phyloP scores from a whole-genome alignment of 2,113 vertebrate genomes.

The Lepisosteus osseus region DNA sequence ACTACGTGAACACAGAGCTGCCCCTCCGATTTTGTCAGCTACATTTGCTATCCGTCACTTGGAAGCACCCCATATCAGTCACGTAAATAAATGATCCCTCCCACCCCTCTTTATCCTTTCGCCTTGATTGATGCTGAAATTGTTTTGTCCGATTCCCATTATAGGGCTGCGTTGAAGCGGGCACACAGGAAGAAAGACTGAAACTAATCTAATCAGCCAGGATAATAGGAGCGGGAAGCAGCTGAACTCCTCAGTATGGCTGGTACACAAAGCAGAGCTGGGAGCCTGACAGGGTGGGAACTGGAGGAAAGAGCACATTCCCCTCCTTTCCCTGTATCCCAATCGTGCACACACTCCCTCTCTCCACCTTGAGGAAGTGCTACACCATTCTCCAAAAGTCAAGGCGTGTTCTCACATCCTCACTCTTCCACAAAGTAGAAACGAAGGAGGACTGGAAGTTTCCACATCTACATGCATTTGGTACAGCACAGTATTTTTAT shows the following conservation, averaged over 20 bases:
- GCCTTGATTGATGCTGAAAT: slow-evolving; percentile 27
- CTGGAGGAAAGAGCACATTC: not conserved
- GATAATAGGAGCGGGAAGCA: slow-evolving; percentile 18
- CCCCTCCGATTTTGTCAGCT: slow-evolving; percentile 1
- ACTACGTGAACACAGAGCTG: not conserved
- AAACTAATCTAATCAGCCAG: slow-evolving; percentile 24
- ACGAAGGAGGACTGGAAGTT: too few relatives aligned
- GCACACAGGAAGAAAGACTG: slow-evolving; percentile 16
- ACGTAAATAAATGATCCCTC: slow-evolving; percentile 27
- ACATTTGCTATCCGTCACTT: slow-evolving; percentile 20
- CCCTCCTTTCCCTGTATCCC: not conserved
- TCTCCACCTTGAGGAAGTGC: not conserved
- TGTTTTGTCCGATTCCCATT: slow-evolving; percentile 18
- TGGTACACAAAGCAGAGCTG: not conserved
- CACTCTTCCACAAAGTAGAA: not conserved
- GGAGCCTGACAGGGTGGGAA: not conserved
- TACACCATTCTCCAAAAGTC: not conserved
- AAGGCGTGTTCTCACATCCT: not conserved
- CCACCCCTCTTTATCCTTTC: slow-evolving; percentile 17
- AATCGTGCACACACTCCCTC: not conserved
- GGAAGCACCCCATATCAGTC: slow-evolving; percentile 5
- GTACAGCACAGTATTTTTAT: too few relatives aligned
- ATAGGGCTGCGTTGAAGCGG: slow-evolving; percentile 15
- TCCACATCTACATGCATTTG: too few relatives aligned
- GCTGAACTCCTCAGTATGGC: slow-evolving; percentile 6